Evolutionary conservation across 2,888 invertebrate species (phyloP).

Genomic region (Metellina segmentata): DNA sequence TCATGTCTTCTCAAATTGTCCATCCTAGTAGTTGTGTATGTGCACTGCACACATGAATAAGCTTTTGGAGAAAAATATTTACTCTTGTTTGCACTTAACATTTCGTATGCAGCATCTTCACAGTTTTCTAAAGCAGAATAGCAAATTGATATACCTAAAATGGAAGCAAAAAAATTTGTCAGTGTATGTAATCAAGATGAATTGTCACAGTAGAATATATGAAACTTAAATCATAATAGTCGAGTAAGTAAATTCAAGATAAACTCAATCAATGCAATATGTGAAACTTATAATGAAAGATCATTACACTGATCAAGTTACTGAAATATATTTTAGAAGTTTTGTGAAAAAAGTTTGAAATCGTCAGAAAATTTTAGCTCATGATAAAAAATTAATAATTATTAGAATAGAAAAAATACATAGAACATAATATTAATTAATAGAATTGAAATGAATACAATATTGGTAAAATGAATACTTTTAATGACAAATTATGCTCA

Average conservation of each 20-base stretch:
- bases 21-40: slow-evolving; percentile 39
- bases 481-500: no score
- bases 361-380: no score
- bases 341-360: no score
- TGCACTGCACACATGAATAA: slow-evolving; percentile 38
- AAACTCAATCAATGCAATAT: no score
- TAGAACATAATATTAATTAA: no score
- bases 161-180: neutral
- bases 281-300: no score
- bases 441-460: no score
- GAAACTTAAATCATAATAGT: neutral
- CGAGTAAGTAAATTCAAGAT: neutral
- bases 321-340: no score
- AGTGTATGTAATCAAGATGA: neutral
- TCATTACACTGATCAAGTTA: no score
- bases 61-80: slow-evolving; percentile 38
- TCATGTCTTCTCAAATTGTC: slow-evolving; percentile 67
- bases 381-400: no score
- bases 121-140: slow-evolving; percentile 2
- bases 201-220: neutral
- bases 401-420: no score
- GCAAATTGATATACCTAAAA: slow-evolving; percentile 31
- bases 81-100: neutral
- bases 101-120: slow-evolving; percentile 25
- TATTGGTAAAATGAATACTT: no score